Evolutionary conservation across 30 jellyfish, hydroid and myxozoan genomes (phyloP).

Genomic region (Pseudorhiza aurosa): DNA sequence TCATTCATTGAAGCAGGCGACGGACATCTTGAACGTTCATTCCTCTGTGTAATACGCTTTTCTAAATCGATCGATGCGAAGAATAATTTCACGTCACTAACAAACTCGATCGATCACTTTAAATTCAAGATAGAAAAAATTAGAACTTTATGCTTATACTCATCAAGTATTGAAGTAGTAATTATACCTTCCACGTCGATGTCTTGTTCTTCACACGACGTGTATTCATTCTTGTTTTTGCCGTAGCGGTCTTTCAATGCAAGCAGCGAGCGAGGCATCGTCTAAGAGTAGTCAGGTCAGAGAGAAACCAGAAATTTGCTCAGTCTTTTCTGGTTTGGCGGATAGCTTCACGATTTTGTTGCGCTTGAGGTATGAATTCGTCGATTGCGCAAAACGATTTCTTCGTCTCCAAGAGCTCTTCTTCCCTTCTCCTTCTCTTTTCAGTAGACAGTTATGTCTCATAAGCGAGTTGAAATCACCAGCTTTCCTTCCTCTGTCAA

Average conservation of each 20-base stretch:
- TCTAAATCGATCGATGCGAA: no score
- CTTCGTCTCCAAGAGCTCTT: background rate
- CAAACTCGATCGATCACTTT: no score
- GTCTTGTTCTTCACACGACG: constrained; percentile 35
- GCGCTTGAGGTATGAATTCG: constrained; percentile 8
- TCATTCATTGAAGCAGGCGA: no score
- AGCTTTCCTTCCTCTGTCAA: background rate
- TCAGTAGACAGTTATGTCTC: background rate
- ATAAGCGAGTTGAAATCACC: background rate
- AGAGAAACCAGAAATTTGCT: constrained; percentile 4
- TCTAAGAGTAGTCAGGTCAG: constrained; percentile 9
- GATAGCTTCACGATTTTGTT: background rate
- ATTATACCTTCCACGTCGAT: constrained; percentile 30
- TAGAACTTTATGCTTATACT: no score
- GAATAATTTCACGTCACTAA: no score
- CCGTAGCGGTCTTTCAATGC: constrained; percentile 53
- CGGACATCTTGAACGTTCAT: no score
- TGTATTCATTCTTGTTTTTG: constrained; percentile 2
- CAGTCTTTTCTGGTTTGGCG: constrained; percentile 18
- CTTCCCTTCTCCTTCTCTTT: background rate
- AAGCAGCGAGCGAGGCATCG: constrained; percentile 50
- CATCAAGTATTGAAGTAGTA: no score
- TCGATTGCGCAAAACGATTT: constrained; percentile 2
- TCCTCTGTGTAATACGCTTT: no score
- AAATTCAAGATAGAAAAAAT: no score